Evolutionary conservation across 2,888 invertebrate species (phyloP), one percentile per base, ranked within the genome.

Genomic region (Melanotus villosus): DNA sequence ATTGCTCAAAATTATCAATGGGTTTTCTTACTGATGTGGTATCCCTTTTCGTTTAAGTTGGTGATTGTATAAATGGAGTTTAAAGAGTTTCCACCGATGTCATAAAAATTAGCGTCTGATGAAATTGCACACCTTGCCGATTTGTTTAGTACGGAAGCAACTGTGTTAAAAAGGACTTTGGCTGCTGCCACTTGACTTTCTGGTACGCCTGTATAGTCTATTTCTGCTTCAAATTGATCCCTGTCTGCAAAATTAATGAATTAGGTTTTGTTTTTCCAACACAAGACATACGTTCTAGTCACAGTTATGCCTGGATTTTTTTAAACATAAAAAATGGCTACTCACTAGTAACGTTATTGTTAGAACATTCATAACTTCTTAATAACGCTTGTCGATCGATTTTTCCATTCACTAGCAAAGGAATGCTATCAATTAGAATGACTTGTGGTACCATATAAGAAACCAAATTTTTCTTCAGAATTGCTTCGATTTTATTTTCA

Each of bases 21-120:
- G n/a, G n/a, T n/a, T n/a, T 69, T 79, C 87, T 86, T 82, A 89
- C 94, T 90, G 74, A 96, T 93, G 75, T 88, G 88, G 80, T 92
- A 95, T 9, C 94, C 94, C 78, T 90, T 90, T 63, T 95, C 93
- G 47, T 91, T 87, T 54, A 96, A 82, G 78, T 89, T 88, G 0
- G 93, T 92, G 4, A 96, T 93, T 0, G 94, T 94, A 75, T 89
- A 92, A 66, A 96, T 92, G 0, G 95, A 94, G 81, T 96, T 96
- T 16, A 96, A 86, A 0, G 95, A 95, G 80, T 95, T 95, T 7
- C 96, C 96, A 1, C 96, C 96, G 36, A 96, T 86, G 76, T 93
- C 91, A 80, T 93, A 96, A 83, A 95, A 96, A 76, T 94, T 94
- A 0, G 92, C 90, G 14, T 89, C 85, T 0, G 90, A 80, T 0